Evolutionary conservation across 2,888 invertebrate species (phyloP).

Genomic region (Globia sparganii): DNA sequence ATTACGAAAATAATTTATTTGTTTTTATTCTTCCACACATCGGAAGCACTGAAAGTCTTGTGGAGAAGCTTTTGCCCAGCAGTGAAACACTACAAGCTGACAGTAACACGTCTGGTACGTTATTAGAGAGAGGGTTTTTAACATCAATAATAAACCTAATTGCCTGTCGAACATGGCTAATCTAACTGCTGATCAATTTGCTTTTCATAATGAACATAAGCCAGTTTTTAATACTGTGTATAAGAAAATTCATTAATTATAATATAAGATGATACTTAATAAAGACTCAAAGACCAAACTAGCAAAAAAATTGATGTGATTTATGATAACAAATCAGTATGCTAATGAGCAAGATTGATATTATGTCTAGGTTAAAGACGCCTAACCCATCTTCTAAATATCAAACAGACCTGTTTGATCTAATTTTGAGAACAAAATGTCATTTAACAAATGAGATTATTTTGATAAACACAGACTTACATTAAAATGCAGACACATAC

Average conservation of each 20-base stretch:
- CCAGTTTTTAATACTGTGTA: not conserved
- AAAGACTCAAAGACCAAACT: not conserved
- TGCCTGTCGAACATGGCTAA: not conserved
- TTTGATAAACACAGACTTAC: not conserved
- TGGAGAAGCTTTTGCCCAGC: not conserved
- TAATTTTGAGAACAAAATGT: not conserved
- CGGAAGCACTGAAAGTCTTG: not conserved
- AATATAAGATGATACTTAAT: not conserved
- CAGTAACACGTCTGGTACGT: not conserved
- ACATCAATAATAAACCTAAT: too few relatives aligned
- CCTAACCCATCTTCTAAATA: constrained; percentile 48
- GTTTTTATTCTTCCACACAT: not conserved
- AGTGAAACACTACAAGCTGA: not conserved
- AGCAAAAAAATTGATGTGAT: constrained; percentile 29
- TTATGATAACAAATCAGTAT: constrained; percentile 42
- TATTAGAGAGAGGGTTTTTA: too few relatives aligned
- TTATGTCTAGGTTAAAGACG: constrained; percentile 16
- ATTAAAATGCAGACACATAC: not conserved
- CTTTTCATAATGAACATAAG: not conserved
- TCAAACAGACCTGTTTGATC: constrained; percentile 26
- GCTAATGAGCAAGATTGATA: constrained; percentile 39
- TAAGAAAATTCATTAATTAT: not conserved
- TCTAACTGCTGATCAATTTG: not conserved
- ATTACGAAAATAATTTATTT: not conserved
- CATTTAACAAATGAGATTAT: constrained; percentile 24